Conservation (phyloP, 2,113 vertebrate species). For the Addax nasomaculatus region DNA sequence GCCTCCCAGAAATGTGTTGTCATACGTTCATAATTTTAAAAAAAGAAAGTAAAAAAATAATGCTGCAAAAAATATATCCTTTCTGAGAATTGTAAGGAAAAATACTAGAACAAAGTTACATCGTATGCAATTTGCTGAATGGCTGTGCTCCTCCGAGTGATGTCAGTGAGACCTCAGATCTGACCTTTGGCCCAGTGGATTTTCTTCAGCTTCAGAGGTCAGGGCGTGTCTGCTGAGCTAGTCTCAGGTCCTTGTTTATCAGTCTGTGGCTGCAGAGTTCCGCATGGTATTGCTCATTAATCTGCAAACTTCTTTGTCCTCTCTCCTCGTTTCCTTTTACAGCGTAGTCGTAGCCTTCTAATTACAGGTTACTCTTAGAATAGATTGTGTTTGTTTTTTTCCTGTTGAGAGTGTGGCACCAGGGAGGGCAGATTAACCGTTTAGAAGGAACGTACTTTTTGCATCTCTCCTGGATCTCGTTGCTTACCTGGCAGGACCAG, state of each 20-base stretch:
- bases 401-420: neutral
- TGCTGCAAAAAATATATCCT: neutral
- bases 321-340: neutral
- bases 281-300: slow-evolving; percentile 8
- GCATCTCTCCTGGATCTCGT: neutral
- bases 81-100: neutral
- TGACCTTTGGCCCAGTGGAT: neutral
- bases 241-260: neutral
- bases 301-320: neutral
- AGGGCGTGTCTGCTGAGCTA: neutral
- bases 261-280: neutral
- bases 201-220: neutral
- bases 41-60: neutral
- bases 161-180: neutral
- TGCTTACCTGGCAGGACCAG: neutral
- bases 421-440: neutral
- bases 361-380: neutral
- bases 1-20: neutral
- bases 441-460: neutral
- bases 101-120: neutral
- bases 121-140: neutral
- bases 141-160: neutral
- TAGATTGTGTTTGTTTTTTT: neutral
- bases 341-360: neutral
- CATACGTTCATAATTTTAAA: neutral